phyloP scores from a whole-genome alignment of 2,113 vertebrate genomes.

The Cephalopterus ornatus region DNA sequence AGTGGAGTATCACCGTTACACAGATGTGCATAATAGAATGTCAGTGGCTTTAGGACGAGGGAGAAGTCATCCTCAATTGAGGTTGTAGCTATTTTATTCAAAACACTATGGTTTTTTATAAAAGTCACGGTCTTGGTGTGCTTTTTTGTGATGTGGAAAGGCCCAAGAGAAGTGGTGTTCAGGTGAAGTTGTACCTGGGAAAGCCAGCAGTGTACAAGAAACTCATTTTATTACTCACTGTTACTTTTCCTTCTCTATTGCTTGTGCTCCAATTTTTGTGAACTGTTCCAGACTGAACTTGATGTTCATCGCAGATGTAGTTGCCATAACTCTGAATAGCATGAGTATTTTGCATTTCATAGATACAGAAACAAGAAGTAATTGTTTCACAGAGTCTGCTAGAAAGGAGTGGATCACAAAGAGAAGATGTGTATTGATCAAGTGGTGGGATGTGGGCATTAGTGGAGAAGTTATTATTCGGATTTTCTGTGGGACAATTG shows the following conservation, averaged over 20 bases:
- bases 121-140: neutral
- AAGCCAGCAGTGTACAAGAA: neutral
- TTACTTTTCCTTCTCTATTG: neutral
- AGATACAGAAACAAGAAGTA: neutral
- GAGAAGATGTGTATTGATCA: neutral
- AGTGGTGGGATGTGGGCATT: neutral
- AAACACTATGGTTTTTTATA: neutral
- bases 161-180: neutral
- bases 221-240: neutral
- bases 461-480: neutral
- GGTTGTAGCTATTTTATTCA: neutral
- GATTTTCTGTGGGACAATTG: neutral
- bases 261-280: neutral
- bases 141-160: neutral
- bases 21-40: neutral
- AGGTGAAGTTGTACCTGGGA: neutral
- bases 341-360: neutral
- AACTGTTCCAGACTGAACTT: neutral
- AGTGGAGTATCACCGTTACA: neutral
- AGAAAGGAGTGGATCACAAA: neutral
- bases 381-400: neutral
- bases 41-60: neutral
- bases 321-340: neutral
- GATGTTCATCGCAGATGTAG: neutral
- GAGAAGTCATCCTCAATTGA: neutral